Evolutionary conservation across 2,888 invertebrate species (phyloP), one percentile per base, ranked within the genome.

Genomic region (Phasia obesa): DNA sequence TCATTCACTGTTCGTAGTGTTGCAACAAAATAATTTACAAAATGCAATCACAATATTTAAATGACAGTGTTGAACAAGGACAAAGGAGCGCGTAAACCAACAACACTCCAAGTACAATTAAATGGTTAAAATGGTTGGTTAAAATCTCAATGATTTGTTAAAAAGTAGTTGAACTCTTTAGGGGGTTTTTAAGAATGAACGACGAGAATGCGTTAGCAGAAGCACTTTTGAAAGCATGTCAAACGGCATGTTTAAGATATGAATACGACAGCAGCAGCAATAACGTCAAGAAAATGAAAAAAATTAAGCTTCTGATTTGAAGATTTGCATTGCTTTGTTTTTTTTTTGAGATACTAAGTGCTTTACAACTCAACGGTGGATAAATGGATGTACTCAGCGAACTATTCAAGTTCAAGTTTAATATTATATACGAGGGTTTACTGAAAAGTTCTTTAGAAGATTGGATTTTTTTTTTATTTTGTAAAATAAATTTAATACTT

Each of bases 191-290:
- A 23, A 49, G 55, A 31, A 44, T 27, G n/a, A 44, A 69, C 27
- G 15, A 31, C 15, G 57, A 35, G 35, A 71, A 59, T 57, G 17
- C 64, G 42, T 57, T 74, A 21, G 57, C 59, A 74, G 82, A 70
- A 82, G 74, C 74, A 74, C 69, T 74, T 78, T 64, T 42, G 51
- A 77, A 64, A 38, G 74, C 77, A 82, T 78, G 77, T 74, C 82
- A 82, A 70, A 70, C 71, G 59, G 69, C 74, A 75, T 49, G 77
- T 60, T 55, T 65, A 25, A 42, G 69, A 42, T 57, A 23, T 21
- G 47, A 49, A 23, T n/a, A 35, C n/a, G 31, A 47, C 35, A 59
- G 49, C 51, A 55, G 57, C 60, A 62, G 25, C 35, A 35, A n/a
- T n/a, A n/a, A n/a, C n/a, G n/a, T n/a, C n/a, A n/a, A n/a, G n/a